Base-by-base conservation (phyloP, 1,140 invertebrate genomes). In the Rhopalosiphum padi region DNA sequence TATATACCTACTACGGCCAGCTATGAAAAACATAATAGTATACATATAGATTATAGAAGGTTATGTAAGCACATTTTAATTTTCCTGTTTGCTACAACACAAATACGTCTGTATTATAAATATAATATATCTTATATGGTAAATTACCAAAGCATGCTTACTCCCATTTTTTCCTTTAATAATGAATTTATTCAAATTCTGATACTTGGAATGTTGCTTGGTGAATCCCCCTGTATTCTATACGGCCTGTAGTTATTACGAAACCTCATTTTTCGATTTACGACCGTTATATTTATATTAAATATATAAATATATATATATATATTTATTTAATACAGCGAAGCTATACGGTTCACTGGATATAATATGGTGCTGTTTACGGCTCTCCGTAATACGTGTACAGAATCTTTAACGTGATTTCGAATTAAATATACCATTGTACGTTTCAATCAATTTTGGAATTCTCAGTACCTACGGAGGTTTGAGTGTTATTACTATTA, bases 401-500 rank as follows among this genome's bases (percentile, higher is more conserved):
- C 30, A 48, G 86, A 88, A 88, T 48, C 46, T 46, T 46, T 35
- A 88, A 88, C n/a, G 7, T n/a, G 25, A 88, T 88, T 48, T 88
- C 7, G 46, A 88, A 35, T 88, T 48, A 87, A 87, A 51, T 25
- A 21, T 18, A 2, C 15, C 15, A 43, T 35, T 46, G 46, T 48
- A 88, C 30, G 18, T 48, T 88, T 88, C 46, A 48, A 88, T 88
- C 86, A 46, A 48, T 86, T 86, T 46, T 18, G n/a, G 18, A 48
- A 88, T 48, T 51, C 7, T 30, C 7, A n/a, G n/a, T 87, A 46
- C 41, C 9, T 4, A 83, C 11, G 9, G 5, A n/a, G 15, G 43
- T 87, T n/a, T 30, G 43, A 30, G 15, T 46, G 30, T 87, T 87
- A 87, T 87, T 87, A 1, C 85, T 41, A 43, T 37, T 83, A 83